A percentile compares a stretch with the other conserved stretches of the same genome.
Evolutionary conservation across 1,140 invertebrate species (phyloP).

Genomic region (Macrobrachium rosenbergii): DNA sequence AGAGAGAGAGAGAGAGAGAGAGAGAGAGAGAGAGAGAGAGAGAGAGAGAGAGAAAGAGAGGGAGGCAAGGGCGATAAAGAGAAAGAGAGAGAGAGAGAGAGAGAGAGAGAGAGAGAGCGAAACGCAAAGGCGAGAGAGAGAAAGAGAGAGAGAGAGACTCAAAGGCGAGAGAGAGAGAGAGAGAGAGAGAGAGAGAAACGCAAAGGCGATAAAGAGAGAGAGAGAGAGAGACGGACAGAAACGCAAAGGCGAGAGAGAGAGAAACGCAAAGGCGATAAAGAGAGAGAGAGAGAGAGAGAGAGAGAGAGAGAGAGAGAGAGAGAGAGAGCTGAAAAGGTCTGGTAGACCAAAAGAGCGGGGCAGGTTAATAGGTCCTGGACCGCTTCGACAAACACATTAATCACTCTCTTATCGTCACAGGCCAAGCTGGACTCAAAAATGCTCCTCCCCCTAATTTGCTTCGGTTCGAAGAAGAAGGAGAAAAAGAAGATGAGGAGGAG

Average conservation of each 20-base stretch:
- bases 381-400: background rate
- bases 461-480: background rate
- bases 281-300: conserved; percentile 27
- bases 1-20: conserved; percentile 1
- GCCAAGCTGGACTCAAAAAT: no score
- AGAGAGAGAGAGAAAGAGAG: conserved; percentile 9
- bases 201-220: background rate
- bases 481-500: no score
- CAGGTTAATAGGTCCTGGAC: background rate
- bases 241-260: background rate
- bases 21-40: background rate
- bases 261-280: no score
- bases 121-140: background rate
- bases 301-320: conserved; percentile 35
- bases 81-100: no score
- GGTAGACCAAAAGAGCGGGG: background rate
- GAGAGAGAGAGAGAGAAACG: background rate
- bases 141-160: no score
- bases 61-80: background rate
- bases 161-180: background rate
- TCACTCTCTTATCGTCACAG: background rate
- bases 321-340: background rate
- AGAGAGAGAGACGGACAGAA: background rate
- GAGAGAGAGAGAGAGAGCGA: background rate
- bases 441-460: background rate